A percentile compares a stretch with the other conserved stretches of the same genome.
Conservation (phyloP, 2,113 vertebrate species). For the Lamprotornis superbus region DNA sequence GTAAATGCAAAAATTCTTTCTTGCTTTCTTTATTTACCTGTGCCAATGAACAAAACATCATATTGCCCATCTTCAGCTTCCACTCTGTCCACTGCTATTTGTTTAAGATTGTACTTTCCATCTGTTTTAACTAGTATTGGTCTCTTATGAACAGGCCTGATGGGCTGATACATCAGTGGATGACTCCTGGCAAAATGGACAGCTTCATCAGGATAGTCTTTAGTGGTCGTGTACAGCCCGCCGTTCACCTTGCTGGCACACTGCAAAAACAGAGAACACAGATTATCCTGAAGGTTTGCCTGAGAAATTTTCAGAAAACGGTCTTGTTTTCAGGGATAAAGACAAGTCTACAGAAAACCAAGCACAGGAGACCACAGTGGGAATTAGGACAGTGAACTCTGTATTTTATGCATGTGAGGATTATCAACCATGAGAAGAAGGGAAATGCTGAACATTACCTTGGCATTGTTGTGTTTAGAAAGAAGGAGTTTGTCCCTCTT, state of each 20-base stretch:
- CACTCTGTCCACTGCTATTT: slow-evolving; percentile 93
- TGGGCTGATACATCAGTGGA: slow-evolving; percentile 89
- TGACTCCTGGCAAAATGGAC: slow-evolving; percentile 90
- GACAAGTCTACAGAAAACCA: background rate
- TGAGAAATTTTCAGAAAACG: background rate
- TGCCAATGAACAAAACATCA: slow-evolving; percentile 94
- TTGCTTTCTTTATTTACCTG: slow-evolving; percentile 74
- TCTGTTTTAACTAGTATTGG: slow-evolving; percentile 90
- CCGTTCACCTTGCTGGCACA: slow-evolving; percentile 96
- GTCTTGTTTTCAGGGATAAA: background rate
- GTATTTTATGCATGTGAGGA: background rate
- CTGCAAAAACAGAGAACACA: slow-evolving; percentile 67
- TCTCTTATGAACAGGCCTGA: slow-evolving; percentile 86
- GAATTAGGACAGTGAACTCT: background rate
- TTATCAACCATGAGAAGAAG: background rate
- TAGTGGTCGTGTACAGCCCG: slow-evolving; percentile 85
- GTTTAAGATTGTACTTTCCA: slow-evolving; percentile 86
- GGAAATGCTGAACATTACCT: background rate
- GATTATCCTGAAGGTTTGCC: background rate
- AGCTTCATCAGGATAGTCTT: slow-evolving; percentile 93
- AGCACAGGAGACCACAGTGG: background rate
- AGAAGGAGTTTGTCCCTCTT: background rate
- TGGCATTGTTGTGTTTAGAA: background rate
- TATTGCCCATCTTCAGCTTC: slow-evolving; percentile 97
- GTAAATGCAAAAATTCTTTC: background rate